These are phyloP conservation scores for Vombatus ursinus DNA, from an alignment of 2,113 vertebrate genomes.

Conservation along the genomic window DNA sequence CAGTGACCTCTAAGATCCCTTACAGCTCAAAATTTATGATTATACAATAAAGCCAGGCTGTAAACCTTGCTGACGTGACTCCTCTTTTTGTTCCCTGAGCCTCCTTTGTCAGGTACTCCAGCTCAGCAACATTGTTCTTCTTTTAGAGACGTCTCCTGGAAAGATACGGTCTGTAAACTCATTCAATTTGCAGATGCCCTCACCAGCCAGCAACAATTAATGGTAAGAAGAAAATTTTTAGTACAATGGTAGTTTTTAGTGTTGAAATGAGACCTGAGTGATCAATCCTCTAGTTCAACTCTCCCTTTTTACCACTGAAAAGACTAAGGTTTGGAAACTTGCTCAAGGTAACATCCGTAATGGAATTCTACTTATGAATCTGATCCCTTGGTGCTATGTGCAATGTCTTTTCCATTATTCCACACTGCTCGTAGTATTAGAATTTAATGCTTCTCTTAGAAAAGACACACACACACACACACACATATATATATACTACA, in stretches of 20 bases:
- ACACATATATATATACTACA: background rate
- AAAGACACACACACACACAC: too few species aligned
- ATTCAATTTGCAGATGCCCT: background rate
- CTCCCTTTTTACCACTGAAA: background rate
- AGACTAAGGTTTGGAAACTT: background rate
- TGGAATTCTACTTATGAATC: background rate
- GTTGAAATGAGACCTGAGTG: background rate
- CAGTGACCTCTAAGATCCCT: background rate
- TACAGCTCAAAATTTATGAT: background rate
- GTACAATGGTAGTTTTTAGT: background rate
- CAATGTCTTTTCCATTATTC: background rate
- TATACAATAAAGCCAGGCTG: background rate
- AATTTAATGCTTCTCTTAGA: background rate
- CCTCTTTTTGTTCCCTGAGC: background rate
- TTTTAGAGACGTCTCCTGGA: background rate
- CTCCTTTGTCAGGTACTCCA: background rate
- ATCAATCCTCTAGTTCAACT: background rate
- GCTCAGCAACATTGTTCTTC: background rate
- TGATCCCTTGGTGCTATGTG: background rate
- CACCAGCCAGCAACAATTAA: background rate
- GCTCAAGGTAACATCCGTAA: background rate
- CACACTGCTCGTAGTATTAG: background rate
- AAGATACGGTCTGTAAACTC: background rate
- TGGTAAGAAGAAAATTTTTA: background rate
- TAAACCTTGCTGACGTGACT: background rate